Base-by-base conservation (phyloP, 2,888 invertebrate species). In the Chymomyza fuscimana region DNA sequence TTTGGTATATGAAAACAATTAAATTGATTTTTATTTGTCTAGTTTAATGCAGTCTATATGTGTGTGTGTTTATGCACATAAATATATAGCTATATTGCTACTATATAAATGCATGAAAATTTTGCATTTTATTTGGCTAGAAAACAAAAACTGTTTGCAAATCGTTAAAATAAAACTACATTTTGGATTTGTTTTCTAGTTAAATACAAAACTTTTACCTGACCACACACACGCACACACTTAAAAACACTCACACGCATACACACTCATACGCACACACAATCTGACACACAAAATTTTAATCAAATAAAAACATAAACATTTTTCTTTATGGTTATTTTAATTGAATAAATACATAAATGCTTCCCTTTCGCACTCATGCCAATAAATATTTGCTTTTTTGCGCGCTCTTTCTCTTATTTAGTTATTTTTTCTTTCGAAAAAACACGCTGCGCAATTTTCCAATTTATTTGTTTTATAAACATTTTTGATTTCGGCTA, bases 381-480 rank as follows among this genome's bases (percentile, higher is more conserved):
- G 19, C 36, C 59, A 69, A 66, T 70, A 61, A 62, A 67, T 16
- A 22, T 63, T 19, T 12, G 9, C 50, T 9, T 4, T 62, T 46
- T 62, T 4, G 25, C 25, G 25, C 46, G 50, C 25, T 19, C 22
- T 10, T 10, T 54, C 54, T n/a, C 58, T 29, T 2, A 12, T 63
- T 29, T 10, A 10, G 16, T 63, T 46, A 6, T 3, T 52, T 40
- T 12, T 46, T 46, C 22, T n/a, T 15, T 7, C 7, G 6, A 58
- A 6, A 61, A 68, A 62, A 63, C 40, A 50, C 59, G 62, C 72
- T 71, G 82, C 82, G 72, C 76, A 74, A 72, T 78, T 72, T 73
- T 62, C 61, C 68, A 72, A 87, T 78, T 87, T 78, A 76, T 82
- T 87, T 80, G 72, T 76, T 77, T 72, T 76, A 78, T 72, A 85